Conservation (phyloP, 1,140 invertebrate species). For the Telenomus remus region DNA sequence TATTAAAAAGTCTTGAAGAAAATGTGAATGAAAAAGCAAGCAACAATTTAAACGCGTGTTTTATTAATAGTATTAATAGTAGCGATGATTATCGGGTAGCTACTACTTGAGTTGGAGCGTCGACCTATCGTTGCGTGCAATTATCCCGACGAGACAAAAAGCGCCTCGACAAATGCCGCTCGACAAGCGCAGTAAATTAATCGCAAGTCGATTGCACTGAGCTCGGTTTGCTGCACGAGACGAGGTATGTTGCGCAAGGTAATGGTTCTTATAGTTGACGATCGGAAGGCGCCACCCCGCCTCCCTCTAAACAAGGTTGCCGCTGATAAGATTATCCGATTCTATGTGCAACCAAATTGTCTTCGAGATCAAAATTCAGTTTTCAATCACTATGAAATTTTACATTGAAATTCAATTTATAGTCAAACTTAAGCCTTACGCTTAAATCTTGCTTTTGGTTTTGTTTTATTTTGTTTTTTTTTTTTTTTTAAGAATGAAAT, state of each 20-base stretch:
- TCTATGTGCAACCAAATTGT: no score
- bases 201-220: constrained; percentile 13
- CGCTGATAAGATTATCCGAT: no score
- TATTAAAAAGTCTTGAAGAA: background rate
- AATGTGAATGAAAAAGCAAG: background rate
- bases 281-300: background rate
- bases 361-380: no score
- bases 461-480: no score
- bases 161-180: constrained; percentile 18
- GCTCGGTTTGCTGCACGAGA: constrained; percentile 18
- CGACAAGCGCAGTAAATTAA: constrained; percentile 9
- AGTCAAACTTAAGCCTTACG: no score
- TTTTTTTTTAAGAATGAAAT: no score
- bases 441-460: no score
- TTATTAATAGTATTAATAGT: constrained; percentile 71
- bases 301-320: no score
- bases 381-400: no score
- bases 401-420: no score
- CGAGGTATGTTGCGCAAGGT: constrained; percentile 34
- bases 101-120: constrained; percentile 53
- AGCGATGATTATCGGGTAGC: constrained; percentile 63
- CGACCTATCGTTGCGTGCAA: constrained; percentile 60
- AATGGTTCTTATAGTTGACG: constrained; percentile 25
- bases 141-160: constrained; percentile 52
- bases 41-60: constrained; percentile 18